A percentile compares a stretch with the other conserved stretches of the same genome.
phyloP scores from a whole-genome alignment of 2,113 vertebrate genomes.

The Centropristis striata region DNA sequence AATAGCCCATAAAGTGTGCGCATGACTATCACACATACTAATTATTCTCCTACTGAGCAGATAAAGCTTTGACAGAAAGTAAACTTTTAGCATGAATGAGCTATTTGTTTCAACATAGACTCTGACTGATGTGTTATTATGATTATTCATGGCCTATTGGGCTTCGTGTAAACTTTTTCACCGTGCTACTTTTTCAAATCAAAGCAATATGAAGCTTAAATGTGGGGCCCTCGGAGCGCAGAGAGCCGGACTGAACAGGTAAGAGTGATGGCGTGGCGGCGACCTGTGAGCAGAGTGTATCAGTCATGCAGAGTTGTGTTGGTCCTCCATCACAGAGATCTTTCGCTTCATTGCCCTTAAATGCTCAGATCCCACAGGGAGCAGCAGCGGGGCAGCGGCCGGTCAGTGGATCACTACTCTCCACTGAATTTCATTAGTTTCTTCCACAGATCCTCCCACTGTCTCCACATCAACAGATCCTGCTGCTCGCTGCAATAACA shows the following conservation, averaged over 20 bases:
- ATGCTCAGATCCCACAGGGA: slow-evolving; percentile 29
- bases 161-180: not conserved
- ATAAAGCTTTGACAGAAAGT: not conserved
- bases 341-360: slow-evolving; percentile 51
- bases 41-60: not conserved
- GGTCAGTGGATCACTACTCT: slow-evolving; percentile 42
- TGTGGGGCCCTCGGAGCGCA: not conserved
- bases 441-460: slow-evolving; percentile 4
- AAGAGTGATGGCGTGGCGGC: slow-evolving; percentile 27
- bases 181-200: not conserved
- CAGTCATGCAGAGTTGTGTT: slow-evolving; percentile 24
- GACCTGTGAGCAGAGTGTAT: slow-evolving; percentile 41
- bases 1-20: not conserved
- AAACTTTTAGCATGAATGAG: not conserved
- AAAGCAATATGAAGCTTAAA: not conserved
- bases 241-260: slow-evolving; percentile 18
- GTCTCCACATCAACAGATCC: slow-evolving; percentile 11
- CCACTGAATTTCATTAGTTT: slow-evolving; percentile 41
- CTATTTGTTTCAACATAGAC: not conserved
- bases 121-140: not conserved
- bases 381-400: slow-evolving; percentile 31
- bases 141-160: not conserved
- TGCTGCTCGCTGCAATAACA: not conserved
- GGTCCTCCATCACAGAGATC: slow-evolving; percentile 47
- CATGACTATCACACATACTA: not conserved